Conservation (phyloP, 53 echinoderm and acorn worm genomes). For the Echinarachnius parma region DNA sequence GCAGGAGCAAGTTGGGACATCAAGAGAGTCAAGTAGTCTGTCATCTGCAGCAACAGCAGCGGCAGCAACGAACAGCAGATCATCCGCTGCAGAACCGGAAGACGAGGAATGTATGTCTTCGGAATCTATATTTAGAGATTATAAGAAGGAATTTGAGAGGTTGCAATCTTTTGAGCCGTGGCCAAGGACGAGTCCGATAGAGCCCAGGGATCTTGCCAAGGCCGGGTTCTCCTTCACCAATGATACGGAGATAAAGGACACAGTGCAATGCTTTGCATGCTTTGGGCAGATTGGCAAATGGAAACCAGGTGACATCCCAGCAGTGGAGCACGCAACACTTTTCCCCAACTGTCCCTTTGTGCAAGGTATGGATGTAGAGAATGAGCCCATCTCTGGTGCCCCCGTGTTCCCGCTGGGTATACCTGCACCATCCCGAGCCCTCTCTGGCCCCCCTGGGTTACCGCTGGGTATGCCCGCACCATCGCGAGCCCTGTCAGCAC, state of each 20-base stretch:
- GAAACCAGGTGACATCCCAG: slow-evolving; percentile 65
- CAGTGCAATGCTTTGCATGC: slow-evolving; percentile 94
- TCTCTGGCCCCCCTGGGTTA: too few relatives aligned
- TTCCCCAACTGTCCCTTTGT: slow-evolving; percentile 87
- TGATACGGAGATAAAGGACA: slow-evolving; percentile 52
- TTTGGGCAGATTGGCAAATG: slow-evolving; percentile 73
- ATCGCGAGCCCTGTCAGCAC: not conserved
- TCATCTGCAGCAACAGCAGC: not conserved
- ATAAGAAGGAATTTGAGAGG: slow-evolving; percentile 75
- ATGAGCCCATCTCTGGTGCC: slow-evolving; percentile 58
- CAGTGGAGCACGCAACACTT: slow-evolving; percentile 62
- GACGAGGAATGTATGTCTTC: not conserved
- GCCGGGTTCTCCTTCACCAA: slow-evolving; percentile 76
- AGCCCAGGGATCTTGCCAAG: slow-evolving; percentile 70
- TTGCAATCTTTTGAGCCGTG: slow-evolving; percentile 77
- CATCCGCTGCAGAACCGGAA: not conserved
- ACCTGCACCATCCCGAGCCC: not conserved
- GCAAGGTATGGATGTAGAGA: slow-evolving; percentile 62
- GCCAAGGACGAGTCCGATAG: slow-evolving; percentile 64
- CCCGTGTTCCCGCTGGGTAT: slow-evolving; percentile 21
- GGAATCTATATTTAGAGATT: slow-evolving; percentile 40
- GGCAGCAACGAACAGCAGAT: not conserved
- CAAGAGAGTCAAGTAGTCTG: too few relatives aligned
- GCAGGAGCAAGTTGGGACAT: too few relatives aligned
- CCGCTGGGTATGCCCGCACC: too few relatives aligned